These are phyloP conservation scores for Holothuria glaberrima DNA, from an alignment of 35 echinoderm and acorn worm genomes.

Conservation along the genomic window DNA sequence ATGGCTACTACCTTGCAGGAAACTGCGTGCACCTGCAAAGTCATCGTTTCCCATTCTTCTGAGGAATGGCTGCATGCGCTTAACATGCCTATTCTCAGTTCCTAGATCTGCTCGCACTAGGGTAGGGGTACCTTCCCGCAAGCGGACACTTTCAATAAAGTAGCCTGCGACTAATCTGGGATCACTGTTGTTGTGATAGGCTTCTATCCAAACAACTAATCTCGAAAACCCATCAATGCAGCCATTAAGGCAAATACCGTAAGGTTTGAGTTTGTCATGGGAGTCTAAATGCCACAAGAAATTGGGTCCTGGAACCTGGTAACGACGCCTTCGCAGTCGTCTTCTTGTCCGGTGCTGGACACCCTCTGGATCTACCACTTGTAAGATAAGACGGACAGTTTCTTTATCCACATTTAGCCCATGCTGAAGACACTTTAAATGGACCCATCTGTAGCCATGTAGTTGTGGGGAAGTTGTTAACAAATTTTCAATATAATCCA, in stretches of 20 bases:
- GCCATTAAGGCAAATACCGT: conserved; percentile 71
- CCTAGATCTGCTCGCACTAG: conserved; percentile 35
- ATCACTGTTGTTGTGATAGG: conserved; percentile 66
- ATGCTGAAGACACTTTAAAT: conserved; percentile 63
- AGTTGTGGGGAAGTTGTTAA: conserved; percentile 48
- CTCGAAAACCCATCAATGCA: conserved; percentile 69
- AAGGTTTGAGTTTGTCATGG: conserved; percentile 78
- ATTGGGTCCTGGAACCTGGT: conserved; percentile 66
- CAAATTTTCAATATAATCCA: conserved; percentile 43
- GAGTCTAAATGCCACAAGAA: conserved; percentile 71
- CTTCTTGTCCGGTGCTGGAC: conserved; percentile 36
- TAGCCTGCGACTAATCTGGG: conserved; percentile 67
- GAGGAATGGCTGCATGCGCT: conserved; percentile 58
- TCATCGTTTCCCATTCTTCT: background rate
- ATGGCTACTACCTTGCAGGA: conserved; percentile 23
- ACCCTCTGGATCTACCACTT: conserved; percentile 64
- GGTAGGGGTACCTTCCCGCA: background rate
- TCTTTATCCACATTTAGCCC: conserved; percentile 58
- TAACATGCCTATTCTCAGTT: conserved; percentile 55
- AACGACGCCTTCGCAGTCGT: conserved; percentile 50
- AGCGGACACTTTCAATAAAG: conserved; percentile 50
- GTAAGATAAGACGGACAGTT: conserved; percentile 51
- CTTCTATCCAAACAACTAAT: conserved; percentile 70
- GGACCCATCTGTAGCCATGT: conserved; percentile 70
- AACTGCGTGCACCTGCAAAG: conserved; percentile 3